These are phyloP conservation scores for Polydrusus pterygomalis DNA, from an alignment of 2,888 invertebrate genomes.

Conservation along the genomic window DNA sequence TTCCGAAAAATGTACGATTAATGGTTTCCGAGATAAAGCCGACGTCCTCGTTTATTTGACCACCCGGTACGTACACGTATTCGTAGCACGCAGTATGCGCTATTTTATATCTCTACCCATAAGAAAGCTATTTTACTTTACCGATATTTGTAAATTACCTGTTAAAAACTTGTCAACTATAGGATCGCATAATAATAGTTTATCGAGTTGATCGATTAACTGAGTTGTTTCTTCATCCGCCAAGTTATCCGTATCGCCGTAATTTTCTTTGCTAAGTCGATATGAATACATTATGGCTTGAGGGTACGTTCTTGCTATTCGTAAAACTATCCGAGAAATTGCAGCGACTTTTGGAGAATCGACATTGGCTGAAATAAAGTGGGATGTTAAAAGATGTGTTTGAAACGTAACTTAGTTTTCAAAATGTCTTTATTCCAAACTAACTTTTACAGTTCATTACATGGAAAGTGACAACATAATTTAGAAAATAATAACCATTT, in stretches of 20 bases:
- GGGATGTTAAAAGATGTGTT: not conserved
- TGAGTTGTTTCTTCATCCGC: constrained; percentile 50
- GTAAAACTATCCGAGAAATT: constrained; percentile 68
- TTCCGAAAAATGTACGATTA: too few species aligned
- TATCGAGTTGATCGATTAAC: constrained; percentile 63
- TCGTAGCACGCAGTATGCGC: too few species aligned
- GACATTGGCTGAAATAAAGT: constrained; percentile 67
- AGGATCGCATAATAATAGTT: constrained; percentile 63
- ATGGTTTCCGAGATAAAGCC: too few species aligned
- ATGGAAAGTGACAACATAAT: too few species aligned
- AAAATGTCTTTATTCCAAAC: too few species aligned
- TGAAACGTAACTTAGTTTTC: too few species aligned
- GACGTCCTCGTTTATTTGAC: too few species aligned
- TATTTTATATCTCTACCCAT: not conserved
- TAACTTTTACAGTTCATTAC: too few species aligned
- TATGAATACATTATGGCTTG: constrained; percentile 75
- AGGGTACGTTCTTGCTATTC: constrained; percentile 76
- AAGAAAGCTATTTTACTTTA: too few species aligned
- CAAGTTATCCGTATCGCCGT: constrained; percentile 58
- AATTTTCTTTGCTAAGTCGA: constrained; percentile 71
- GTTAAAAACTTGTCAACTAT: constrained; percentile 69
- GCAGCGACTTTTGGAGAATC: constrained; percentile 66
- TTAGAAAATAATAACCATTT: too few species aligned
- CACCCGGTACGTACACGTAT: too few species aligned
- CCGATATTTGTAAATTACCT: constrained; percentile 31